Percentiles rank a stretch among this genome's conserved stretches.
phyloP scores from a whole-genome alignment of 2,113 vertebrate species.

The Cariama cristata region DNA sequence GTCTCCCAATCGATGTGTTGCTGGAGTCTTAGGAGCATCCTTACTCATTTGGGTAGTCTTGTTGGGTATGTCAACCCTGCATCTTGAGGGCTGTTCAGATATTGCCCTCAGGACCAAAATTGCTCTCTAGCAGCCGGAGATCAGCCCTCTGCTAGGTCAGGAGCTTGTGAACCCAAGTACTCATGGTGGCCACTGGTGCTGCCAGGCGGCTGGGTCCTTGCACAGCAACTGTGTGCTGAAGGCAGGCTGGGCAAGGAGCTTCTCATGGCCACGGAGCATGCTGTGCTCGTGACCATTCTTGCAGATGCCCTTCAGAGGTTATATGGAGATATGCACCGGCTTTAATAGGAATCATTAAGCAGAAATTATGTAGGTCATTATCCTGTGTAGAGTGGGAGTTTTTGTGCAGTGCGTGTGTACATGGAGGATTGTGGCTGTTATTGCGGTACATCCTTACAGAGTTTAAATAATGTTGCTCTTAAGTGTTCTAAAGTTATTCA shows the following conservation, averaged over 20 bases:
- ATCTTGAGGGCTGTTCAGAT: not conserved
- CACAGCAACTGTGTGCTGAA: not conserved
- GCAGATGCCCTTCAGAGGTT: not conserved
- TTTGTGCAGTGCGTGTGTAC: not conserved
- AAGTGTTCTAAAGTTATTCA: not conserved
- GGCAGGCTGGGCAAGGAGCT: not conserved
- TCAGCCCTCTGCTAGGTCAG: not conserved
- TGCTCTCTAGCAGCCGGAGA: not conserved
- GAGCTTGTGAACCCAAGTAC: not conserved
- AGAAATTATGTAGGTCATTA: conserved; percentile 27
- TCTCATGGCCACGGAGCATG: not conserved
- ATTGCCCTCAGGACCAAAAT: not conserved
- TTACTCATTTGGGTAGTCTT: not conserved
- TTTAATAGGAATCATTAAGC: conserved; percentile 14
- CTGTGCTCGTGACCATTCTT: not conserved
- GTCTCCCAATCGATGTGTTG: not conserved
- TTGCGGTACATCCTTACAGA: not conserved
- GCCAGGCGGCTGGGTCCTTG: not conserved
- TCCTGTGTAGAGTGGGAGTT: not conserved
- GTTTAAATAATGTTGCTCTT: conserved; percentile 9
- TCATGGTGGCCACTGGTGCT: fast-evolving
- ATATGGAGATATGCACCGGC: not conserved
- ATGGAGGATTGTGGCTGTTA: not conserved
- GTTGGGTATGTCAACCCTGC: not conserved
- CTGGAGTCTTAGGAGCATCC: not conserved